These are phyloP conservation scores for Eupithecia dodoneata DNA, from an alignment of 2,888 invertebrate species.

Conservation along the genomic window DNA sequence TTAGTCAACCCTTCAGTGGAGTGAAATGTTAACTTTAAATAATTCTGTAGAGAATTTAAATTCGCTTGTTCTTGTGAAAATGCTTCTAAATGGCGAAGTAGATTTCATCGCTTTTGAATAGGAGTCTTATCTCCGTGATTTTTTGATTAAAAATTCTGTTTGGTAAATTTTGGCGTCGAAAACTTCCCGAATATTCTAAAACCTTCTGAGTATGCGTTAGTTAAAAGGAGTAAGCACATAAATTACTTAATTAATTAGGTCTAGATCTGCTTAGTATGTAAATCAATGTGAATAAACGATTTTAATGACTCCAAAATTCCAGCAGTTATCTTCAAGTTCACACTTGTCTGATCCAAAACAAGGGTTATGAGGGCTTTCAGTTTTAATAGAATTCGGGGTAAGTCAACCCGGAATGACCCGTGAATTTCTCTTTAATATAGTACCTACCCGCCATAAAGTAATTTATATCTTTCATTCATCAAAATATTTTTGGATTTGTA, in stretches of 20 bases:
- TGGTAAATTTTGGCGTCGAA: no score
- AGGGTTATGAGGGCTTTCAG: constrained; percentile 51
- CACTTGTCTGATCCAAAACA: constrained; percentile 50
- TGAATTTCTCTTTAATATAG: constrained; percentile 44
- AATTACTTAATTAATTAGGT: no score
- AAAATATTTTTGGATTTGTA: not conserved
- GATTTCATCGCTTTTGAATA: not conserved
- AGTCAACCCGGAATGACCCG: constrained; percentile 54
- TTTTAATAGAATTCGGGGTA: constrained; percentile 46
- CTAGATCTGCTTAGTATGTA: not conserved
- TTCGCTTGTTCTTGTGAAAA: constrained; percentile 25
- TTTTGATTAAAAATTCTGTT: no score
- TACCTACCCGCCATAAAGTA: not conserved
- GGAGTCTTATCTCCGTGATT: not conserved
- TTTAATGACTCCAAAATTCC: constrained; percentile 19
- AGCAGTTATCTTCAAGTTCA: constrained; percentile 43
- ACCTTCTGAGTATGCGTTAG: not conserved
- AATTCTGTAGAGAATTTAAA: constrained; percentile 28
- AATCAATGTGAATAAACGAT: not conserved
- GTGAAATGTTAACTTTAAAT: constrained; percentile 46
- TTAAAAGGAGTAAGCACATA: no score
- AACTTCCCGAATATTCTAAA: not conserved
- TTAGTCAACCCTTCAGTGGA: constrained; percentile 47
- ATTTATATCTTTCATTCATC: not conserved
- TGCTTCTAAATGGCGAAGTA: constrained; percentile 10